phyloP scores from a whole-genome alignment of 2,113 vertebrate genomes.

The Antigone vipio region DNA sequence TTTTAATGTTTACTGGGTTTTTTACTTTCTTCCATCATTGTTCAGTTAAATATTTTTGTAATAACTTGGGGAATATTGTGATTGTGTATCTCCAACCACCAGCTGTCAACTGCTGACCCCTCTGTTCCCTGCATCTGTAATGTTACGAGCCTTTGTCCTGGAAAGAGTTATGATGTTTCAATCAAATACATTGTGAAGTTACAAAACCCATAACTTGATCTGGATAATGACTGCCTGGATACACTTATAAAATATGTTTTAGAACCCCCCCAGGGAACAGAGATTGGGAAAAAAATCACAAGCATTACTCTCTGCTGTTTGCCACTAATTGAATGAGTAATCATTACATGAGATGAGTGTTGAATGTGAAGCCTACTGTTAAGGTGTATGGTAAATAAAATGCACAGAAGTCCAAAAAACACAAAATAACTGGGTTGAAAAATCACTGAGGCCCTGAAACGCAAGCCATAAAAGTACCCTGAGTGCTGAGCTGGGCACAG shows the following conservation, averaged over 20 bases:
- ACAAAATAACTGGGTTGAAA: background rate
- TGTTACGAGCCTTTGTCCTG: conserved; percentile 71
- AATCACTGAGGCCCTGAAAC: background rate
- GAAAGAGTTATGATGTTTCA: conserved; percentile 73
- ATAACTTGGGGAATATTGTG: conserved; percentile 62
- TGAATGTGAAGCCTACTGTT: background rate
- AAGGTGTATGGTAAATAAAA: conserved; percentile 27
- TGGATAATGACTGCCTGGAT: conserved; percentile 50
- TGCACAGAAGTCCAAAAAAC: background rate
- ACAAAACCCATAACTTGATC: conserved; percentile 67
- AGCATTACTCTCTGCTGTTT: conserved; percentile 38
- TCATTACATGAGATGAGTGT: background rate
- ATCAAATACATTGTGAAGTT: conserved; percentile 65
- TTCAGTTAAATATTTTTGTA: conserved; percentile 66
- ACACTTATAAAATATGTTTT: conserved; percentile 54
- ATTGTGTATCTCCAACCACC: conserved; percentile 60
- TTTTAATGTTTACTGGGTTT: conserved; percentile 68
- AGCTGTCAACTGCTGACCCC: conserved; percentile 74
- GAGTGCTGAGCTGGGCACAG: background rate
- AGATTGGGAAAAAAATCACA: background rate
- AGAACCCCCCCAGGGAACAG: conserved; percentile 2
- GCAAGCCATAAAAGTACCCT: background rate
- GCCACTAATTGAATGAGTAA: conserved; percentile 37
- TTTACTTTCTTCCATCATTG: conserved; percentile 46
- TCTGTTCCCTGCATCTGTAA: conserved; percentile 63